A percentile compares a stretch with the other conserved stretches of the same genome.
Evolutionary conservation across 2,113 vertebrate species (phyloP).

Genomic region (Bubo bubo): DNA sequence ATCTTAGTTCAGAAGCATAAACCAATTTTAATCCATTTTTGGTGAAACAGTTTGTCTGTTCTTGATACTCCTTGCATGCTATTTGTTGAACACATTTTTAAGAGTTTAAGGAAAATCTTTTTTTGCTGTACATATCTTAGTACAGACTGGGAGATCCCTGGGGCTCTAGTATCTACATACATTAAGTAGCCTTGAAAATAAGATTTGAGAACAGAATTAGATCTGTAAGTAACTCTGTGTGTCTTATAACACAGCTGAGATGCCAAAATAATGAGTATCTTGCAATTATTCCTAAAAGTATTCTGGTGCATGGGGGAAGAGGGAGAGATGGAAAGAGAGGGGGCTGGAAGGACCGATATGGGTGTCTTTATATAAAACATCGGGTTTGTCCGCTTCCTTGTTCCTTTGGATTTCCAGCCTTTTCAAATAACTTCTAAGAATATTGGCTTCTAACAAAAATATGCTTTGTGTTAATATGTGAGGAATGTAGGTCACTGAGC

Average conservation of each 20-base stretch:
- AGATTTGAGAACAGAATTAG: neutral
- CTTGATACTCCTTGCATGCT: neutral
- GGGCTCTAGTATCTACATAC: neutral
- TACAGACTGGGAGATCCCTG: neutral
- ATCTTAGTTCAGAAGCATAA: neutral
- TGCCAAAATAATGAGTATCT: neutral
- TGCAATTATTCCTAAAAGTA: neutral
- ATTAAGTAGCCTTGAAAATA: neutral
- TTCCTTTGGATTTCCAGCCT: neutral
- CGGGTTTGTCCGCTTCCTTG: neutral
- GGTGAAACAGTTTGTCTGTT: neutral
- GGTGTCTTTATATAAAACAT: neutral
- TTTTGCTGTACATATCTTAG: neutral
- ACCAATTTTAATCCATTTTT: neutral
- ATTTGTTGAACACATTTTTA: neutral
- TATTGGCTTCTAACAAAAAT: slow-evolving; percentile 24
- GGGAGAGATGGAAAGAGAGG: neutral
- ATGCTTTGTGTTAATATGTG: slow-evolving; percentile 21
- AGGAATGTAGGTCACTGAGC: slow-evolving; percentile 58
- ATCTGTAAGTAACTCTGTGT: neutral
- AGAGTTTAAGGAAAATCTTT: neutral
- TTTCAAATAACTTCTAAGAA: slow-evolving; percentile 49
- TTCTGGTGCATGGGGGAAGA: neutral
- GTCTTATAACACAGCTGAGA: neutral
- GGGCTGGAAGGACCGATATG: neutral